A percentile compares a stretch with the other conserved stretches of the same genome.
Conservation (phyloP, 2,888 invertebrate species). For the Thecocarcelia acutangulata region DNA sequence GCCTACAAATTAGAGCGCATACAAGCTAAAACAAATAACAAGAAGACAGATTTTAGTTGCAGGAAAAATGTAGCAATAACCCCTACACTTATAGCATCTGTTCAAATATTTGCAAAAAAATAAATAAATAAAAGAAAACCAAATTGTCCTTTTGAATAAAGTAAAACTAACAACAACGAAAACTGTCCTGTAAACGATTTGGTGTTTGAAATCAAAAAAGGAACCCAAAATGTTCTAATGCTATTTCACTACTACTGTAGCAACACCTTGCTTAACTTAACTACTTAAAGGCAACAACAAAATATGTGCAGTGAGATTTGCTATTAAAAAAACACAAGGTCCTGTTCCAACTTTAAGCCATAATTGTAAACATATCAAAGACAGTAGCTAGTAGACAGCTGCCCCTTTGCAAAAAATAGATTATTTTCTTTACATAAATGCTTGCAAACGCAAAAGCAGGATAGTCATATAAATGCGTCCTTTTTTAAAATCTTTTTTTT, state of each 20-base stretch:
- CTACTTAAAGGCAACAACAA: conserved; percentile 44
- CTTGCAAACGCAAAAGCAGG: not conserved
- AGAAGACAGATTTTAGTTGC: conserved; percentile 16
- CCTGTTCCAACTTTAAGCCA: not conserved
- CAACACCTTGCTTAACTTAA: conserved; percentile 61
- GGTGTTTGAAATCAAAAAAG: no score
- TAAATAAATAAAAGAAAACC: not conserved
- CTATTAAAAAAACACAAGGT: conserved; percentile 10
- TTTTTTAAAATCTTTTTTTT: not conserved
- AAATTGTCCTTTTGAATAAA: not conserved
- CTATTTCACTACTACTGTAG: conserved; percentile 47
- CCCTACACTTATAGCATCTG: conserved; percentile 64
- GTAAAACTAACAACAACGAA: not conserved
- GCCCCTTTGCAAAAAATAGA: conserved; percentile 1
- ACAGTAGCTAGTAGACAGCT: conserved; percentile 38
- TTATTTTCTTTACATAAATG: not conserved
- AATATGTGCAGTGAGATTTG: conserved; percentile 21
- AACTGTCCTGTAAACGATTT: no score
- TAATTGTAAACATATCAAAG: not conserved
- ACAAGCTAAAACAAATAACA: conserved; percentile 39
- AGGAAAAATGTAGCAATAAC: not conserved
- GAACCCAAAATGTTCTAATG: no score
- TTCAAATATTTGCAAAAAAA: conserved; percentile 63
- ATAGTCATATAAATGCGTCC: conserved; percentile 1
- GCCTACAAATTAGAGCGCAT: conserved; percentile 63